Evolutionary conservation across 2,797 vertebrate species (phyloP).

Genomic region (Cossypha niveicapilla): DNA sequence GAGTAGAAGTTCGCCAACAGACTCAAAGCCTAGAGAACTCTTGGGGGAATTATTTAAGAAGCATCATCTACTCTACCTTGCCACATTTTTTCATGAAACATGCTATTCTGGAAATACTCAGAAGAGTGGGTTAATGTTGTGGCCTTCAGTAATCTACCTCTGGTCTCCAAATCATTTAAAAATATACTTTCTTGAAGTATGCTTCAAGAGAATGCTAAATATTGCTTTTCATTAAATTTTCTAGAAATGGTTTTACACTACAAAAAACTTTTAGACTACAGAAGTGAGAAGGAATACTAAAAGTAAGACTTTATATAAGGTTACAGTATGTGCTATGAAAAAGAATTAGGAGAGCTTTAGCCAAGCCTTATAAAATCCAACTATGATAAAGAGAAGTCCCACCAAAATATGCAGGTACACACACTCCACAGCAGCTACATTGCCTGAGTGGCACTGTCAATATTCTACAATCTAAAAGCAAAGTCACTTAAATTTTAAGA

Average conservation of each 20-base stretch:
- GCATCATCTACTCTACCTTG: neutral
- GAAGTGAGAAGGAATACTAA: neutral
- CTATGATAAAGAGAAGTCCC: neutral
- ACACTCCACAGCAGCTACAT: neutral
- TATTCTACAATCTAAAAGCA: neutral
- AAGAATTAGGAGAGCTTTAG: neutral
- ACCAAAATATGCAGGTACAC: neutral
- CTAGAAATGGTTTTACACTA: neutral
- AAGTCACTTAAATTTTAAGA: neutral
- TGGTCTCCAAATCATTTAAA: neutral
- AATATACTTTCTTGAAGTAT: neutral
- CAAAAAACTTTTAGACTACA: neutral
- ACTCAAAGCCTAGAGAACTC: neutral
- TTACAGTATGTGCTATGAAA: neutral
- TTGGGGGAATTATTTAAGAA: neutral
- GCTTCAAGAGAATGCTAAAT: neutral
- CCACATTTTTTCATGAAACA: neutral
- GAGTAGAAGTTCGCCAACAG: neutral
- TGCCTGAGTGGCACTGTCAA: neutral
- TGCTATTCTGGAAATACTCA: neutral
- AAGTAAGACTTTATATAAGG: neutral
- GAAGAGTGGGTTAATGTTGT: neutral
- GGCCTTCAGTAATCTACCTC: neutral
- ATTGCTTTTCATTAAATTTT: neutral
- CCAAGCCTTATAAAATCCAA: neutral